Evolutionary conservation across 2,888 invertebrate species (phyloP).

Genomic region (Hybos culiciformis): DNA sequence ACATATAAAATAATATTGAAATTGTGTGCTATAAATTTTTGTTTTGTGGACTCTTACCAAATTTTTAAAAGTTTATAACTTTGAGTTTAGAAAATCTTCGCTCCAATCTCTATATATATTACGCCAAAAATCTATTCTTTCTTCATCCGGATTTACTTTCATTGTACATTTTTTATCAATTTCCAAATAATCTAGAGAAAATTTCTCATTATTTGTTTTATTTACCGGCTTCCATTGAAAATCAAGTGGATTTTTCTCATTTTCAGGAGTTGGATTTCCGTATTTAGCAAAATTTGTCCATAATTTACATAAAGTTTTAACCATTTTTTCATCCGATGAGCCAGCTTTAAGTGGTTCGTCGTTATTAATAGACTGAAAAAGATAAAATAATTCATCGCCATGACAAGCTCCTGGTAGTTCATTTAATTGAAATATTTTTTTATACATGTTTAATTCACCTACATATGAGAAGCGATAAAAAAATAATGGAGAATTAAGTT

Average conservation of each 20-base stretch:
- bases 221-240: conserved; percentile 17
- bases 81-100: conserved; percentile 9
- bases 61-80: conserved; percentile 6
- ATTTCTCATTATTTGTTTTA: conserved; percentile 6
- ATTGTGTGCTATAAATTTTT: too few species aligned
- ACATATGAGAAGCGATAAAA: conserved; percentile 45
- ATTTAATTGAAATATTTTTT: conserved; percentile 34
- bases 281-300: conserved; percentile 48
- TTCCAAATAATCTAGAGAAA: conserved; percentile 12
- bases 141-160: conserved; percentile 14
- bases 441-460: conserved; percentile 40
- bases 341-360: conserved; percentile 14
- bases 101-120: conserved; percentile 18
- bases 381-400: conserved; percentile 45
- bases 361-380: conserved; percentile 34
- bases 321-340: conserved; percentile 22
- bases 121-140: conserved; percentile 17
- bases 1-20: too few species aligned
- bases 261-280: conserved; percentile 13
- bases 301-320: conserved; percentile 36
- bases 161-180: conserved; percentile 13
- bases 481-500: conserved; percentile 36
- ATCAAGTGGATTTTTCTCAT: not conserved
- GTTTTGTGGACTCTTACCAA: too few species aligned
- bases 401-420: conserved; percentile 42